Conservation (phyloP, 2,113 vertebrate genomes). For the Petrocephalus microphthalmus region DNA sequence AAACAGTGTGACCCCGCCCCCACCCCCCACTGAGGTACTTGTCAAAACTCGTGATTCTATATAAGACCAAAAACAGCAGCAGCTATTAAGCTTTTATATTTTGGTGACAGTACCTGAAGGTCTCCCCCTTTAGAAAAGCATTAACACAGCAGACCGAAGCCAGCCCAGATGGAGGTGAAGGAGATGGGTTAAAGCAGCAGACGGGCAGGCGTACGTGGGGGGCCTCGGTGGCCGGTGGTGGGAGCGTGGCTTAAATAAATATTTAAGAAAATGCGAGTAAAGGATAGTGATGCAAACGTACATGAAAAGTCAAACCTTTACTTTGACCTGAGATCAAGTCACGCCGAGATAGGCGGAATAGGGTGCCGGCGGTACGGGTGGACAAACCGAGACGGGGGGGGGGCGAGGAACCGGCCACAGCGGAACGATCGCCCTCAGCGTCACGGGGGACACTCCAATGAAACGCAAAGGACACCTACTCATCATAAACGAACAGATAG, state of each 20-base stretch:
- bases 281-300: constrained; percentile 31
- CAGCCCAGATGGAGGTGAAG: neutral
- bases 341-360: constrained; percentile 46
- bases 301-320: constrained; percentile 38
- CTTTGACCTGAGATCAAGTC: constrained; percentile 81
- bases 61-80: constrained; percentile 7
- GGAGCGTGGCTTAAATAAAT: neutral
- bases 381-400: constrained; percentile 18
- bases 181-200: neutral
- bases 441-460: constrained; percentile 14
- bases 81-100: neutral
- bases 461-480: constrained; percentile 35
- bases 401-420: constrained; percentile 22
- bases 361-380: neutral
- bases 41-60: neutral
- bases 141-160: neutral
- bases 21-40: neutral
- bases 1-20: neutral
- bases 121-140: neutral
- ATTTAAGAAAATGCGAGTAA: constrained; percentile 23
- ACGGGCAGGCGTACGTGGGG: neutral
- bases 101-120: neutral
- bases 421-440: constrained; percentile 20
- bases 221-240: neutral
- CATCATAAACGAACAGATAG: constrained; percentile 51